These are phyloP conservation scores for Hirundo rustica DNA, from an alignment of 2,797 vertebrate species.

Conservation along the genomic window DNA sequence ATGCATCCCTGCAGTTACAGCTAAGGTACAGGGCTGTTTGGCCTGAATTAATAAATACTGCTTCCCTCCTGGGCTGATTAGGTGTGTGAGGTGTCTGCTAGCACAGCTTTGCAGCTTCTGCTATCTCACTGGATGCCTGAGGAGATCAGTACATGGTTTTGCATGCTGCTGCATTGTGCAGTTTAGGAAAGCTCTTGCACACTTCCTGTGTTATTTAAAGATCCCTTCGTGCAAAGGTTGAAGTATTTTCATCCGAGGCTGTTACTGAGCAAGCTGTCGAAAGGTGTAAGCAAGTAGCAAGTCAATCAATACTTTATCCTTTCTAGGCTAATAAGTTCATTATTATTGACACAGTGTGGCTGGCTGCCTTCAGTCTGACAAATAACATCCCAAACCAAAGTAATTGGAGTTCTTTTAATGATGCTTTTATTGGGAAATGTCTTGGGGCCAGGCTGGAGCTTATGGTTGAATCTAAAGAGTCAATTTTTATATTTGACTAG, in stretches of 20 bases:
- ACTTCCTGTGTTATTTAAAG: not conserved
- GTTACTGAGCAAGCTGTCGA: not conserved
- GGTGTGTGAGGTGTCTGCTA: not conserved
- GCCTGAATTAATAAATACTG: not conserved
- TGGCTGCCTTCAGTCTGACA: not conserved
- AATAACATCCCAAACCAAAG: not conserved
- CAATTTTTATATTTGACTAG: not conserved
- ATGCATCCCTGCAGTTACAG: not conserved
- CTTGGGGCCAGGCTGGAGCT: not conserved
- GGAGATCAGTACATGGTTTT: rapidly evolving
- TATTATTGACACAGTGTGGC: not conserved
- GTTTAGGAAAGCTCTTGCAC: not conserved
- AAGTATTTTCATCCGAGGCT: not conserved
- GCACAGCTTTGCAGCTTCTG: not conserved
- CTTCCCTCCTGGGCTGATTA: not conserved
- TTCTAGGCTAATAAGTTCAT: not conserved
- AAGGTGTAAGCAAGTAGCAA: not conserved
- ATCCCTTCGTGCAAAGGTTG: not conserved
- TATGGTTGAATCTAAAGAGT: not conserved
- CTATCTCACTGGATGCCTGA: rapidly evolving
- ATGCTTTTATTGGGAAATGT: not conserved
- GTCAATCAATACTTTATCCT: not conserved
- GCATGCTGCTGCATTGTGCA: not conserved
- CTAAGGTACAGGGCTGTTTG: not conserved
- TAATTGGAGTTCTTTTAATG: not conserved